Evolutionary conservation across 2,888 invertebrate genomes (phyloP).

Genomic region (Globia sparganii): DNA sequence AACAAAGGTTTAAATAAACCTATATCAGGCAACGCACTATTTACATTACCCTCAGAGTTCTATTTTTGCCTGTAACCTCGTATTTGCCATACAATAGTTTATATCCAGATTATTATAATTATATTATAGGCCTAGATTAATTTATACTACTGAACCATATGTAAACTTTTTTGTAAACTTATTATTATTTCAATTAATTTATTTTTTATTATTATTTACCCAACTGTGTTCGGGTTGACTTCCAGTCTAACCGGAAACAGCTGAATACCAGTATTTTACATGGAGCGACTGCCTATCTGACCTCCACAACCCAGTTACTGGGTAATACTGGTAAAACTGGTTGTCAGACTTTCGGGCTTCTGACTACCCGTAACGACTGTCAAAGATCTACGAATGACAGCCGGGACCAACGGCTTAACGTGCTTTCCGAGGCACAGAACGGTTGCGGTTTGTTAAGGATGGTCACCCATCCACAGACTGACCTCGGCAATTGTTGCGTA

Average conservation of each 20-base stretch:
- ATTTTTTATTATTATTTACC: no score
- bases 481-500: not conserved
- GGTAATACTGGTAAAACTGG: not conserved
- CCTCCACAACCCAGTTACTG: not conserved
- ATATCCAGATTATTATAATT: no score
- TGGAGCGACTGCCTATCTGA: not conserved
- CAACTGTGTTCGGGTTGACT: not conserved
- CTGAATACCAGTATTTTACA: not conserved
- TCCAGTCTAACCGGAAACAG: not conserved
- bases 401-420: not conserved
- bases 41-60: no score
- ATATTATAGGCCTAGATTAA: no score
- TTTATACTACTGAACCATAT: no score
- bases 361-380: not conserved
- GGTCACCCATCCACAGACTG: not conserved
- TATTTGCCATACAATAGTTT: accelerated
- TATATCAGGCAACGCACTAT: no score
- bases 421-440: not conserved
- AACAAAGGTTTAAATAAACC: no score
- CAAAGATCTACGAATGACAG: not conserved
- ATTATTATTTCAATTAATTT: no score
- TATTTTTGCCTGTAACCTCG: no score
- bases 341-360: not conserved
- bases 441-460: not conserved
- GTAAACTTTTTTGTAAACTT: no score